Conservation (phyloP, 2,888 invertebrate genomes). For the Polia nebulosa region DNA sequence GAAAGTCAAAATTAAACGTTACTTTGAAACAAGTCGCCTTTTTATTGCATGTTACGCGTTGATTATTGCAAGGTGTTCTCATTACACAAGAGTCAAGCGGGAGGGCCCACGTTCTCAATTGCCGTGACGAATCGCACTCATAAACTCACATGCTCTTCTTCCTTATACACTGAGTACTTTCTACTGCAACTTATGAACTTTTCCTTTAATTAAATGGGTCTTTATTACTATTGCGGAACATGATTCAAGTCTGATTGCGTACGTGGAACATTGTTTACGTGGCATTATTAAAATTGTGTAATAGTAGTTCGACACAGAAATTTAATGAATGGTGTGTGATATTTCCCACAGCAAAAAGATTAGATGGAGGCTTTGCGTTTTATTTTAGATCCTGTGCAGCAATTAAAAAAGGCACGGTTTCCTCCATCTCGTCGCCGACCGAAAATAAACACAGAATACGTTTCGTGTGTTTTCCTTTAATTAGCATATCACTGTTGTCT, state of each 20-base stretch:
- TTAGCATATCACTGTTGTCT: conserved; percentile 90
- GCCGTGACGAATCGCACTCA: conserved; percentile 89
- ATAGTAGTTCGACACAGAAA: background rate
- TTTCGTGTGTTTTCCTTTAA: conserved; percentile 89
- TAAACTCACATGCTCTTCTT: conserved; percentile 82
- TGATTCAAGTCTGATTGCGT: conserved; percentile 22
- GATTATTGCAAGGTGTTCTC: conserved; percentile 75
- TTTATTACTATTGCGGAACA: conserved; percentile 48
- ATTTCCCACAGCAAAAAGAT: conserved; percentile 16
- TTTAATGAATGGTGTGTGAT: background rate
- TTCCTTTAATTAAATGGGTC: conserved; percentile 77
- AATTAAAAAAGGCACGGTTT: conserved; percentile 67
- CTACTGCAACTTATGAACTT: conserved; percentile 72
- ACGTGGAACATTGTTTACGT: background rate
- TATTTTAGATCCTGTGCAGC: conserved; percentile 46
- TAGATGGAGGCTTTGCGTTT: conserved; percentile 24
- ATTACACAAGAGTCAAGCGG: conserved; percentile 67
- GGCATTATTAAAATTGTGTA: background rate
- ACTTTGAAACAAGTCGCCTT: conserved; percentile 66
- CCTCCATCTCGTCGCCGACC: conserved; percentile 79
- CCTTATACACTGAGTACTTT: conserved; percentile 71
- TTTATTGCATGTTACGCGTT: conserved; percentile 74
- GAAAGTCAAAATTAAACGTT: conserved; percentile 72
- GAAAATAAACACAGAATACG: conserved; percentile 85
- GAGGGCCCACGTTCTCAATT: conserved; percentile 83